Base-by-base conservation (phyloP, 2,113 vertebrate genomes). In the Myodes glareolus region DNA sequence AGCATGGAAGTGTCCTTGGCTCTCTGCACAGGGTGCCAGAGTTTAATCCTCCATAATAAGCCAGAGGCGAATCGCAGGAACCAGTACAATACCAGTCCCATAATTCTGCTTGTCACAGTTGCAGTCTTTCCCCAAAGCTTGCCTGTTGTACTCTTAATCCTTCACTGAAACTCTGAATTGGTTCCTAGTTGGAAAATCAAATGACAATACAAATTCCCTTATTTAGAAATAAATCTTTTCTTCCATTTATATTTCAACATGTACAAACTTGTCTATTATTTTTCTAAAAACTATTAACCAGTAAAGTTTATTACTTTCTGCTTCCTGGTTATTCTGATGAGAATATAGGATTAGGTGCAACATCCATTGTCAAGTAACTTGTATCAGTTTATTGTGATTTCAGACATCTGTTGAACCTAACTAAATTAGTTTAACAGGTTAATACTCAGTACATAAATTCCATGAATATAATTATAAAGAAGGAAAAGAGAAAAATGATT, bases 131-230 rank as follows among this genome's bases (percentile, higher is more conserved):
- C 55, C 33, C 19, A 80, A 80, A 23, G 2, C 33, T 47, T 87
- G 2, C 0, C 6, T 45, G 0, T 23, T 45, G 1, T 4, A 65
- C 27, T 17, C 19, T 50, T 55, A 12, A 68, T 50, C 6, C 5
- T 58, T 33, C n/a, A 25, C 16, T 39, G 19, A 58, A 90, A 8
- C 50, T 77, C 16, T 9, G 6, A 50, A 5, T 17, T 76, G n/a
- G n/a, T 33, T 61, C 7, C 27, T 13, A 47, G 1, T 29, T 8
- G 89, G 17, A 68, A 58, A 27, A 36, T 39, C 25, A 58, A n/a
- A 31, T 23, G 70, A 27, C 16, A 68, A 13, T 5, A 61, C 47
- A 95, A 70, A 6, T 70, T 31, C 7, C 31, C 5, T 77, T 2
- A 75, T 27, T 90, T 47, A 68, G 17, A 33, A 58, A 50, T 7